phyloP scores from a whole-genome alignment of 1,140 invertebrate species.

The Lepidurus couesii region DNA sequence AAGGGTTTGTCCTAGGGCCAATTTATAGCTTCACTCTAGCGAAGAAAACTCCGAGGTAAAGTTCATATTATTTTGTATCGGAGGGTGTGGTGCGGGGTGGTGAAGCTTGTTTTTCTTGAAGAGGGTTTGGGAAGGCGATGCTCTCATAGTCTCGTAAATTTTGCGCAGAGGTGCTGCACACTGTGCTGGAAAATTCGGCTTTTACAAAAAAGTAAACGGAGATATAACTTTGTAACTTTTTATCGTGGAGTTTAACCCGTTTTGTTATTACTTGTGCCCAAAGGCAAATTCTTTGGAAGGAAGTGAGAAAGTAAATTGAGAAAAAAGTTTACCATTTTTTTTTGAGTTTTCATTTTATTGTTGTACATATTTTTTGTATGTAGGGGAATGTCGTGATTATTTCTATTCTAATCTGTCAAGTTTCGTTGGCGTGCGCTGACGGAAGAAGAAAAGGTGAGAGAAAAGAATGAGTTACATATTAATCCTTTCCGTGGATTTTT shows the following conservation, averaged over 20 bases:
- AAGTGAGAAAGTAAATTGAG: neutral
- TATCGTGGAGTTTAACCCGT: neutral
- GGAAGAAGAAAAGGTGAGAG: no score
- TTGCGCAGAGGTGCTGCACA: neutral
- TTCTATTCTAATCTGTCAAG: no score
- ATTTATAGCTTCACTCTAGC: constrained; percentile 8
- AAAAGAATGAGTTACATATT: no score
- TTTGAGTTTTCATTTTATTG: no score
- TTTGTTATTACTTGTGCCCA: neutral
- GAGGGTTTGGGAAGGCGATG: neutral
- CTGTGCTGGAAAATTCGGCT: constrained; percentile 4
- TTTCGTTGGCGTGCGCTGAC: no score
- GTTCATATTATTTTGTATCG: neutral
- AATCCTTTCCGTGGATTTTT: no score
- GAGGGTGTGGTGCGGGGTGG: neutral
- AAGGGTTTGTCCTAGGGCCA: neutral
- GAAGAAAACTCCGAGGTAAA: neutral
- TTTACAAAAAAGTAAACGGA: neutral
- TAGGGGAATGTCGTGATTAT: no score
- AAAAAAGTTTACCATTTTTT: no score
- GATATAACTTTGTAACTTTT: neutral
- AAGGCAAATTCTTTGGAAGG: neutral
- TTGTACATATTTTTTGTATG: no score
- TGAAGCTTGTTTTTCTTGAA: neutral
- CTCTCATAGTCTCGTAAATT: constrained; percentile 8